A percentile compares a stretch with the other conserved stretches of the same genome.
Conservation (phyloP, 2,888 invertebrate genomes). For the Pseudococcus viburni region DNA sequence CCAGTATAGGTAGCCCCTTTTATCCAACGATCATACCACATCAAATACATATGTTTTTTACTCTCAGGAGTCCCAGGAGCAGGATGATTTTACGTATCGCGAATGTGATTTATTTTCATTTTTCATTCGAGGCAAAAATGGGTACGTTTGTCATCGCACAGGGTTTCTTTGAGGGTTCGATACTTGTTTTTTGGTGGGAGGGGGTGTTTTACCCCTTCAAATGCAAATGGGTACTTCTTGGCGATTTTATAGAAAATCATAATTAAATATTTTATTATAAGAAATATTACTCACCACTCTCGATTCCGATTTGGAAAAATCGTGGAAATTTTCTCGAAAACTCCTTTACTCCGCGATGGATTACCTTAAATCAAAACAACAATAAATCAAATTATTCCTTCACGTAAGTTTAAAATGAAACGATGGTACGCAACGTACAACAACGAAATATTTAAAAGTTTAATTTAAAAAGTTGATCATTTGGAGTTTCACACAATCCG, state of each 20-base stretch:
- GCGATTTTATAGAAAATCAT: too few relatives aligned
- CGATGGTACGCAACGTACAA: not conserved
- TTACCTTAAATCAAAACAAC: not conserved
- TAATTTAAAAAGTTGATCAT: conserved; percentile 48
- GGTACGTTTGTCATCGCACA: too few relatives aligned
- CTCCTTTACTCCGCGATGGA: not conserved
- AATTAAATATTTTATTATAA: too few relatives aligned
- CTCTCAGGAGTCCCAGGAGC: not conserved
- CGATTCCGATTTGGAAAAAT: too few relatives aligned
- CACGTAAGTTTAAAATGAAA: too few relatives aligned
- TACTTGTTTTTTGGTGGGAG: too few relatives aligned
- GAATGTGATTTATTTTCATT: not conserved
- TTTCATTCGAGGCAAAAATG: too few relatives aligned
- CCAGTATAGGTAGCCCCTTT: not conserved
- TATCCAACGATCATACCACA: not conserved
- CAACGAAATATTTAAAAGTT: conserved; percentile 28
- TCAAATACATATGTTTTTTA: not conserved
- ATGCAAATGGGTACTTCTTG: too few relatives aligned
- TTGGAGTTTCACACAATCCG: conserved; percentile 20
- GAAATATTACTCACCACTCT: too few relatives aligned
- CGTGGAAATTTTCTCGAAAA: not conserved
- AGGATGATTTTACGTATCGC: not conserved
- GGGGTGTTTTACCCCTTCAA: too few relatives aligned
- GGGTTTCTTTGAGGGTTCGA: too few relatives aligned
- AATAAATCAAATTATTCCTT: not conserved